Base-by-base conservation (phyloP, 2,888 invertebrate species). In the Pocota personata region DNA sequence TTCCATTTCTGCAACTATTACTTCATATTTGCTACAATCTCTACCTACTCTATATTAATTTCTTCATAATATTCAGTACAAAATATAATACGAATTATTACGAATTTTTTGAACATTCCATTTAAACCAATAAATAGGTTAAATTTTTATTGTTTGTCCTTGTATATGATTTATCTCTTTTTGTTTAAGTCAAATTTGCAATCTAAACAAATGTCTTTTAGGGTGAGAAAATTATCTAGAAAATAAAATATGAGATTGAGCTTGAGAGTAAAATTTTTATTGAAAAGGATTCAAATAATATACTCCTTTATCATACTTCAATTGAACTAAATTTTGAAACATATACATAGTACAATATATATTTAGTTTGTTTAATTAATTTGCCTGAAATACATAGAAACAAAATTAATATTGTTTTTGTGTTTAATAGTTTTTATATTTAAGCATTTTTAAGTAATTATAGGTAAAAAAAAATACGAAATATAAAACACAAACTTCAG, bases 211-310 rank as follows among this genome's bases (percentile, higher is more conserved):
- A 50, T n/a, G 3, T 14, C 32, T 37, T 66, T 37, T 48, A 48
- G 64, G 57, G 8, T 37, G n/a, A 40, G 14, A 55, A 64, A 58
- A 12, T 14, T 40, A 21, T 30, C 16, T 12, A 5, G 16, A 32
- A 16, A 32, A 43, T 55, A 75, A 86, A 86, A 86, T 86, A 86
- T 86, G 86, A 86, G 86, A 86, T 86, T 86, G 82, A 86, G 84
- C 58, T 78, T 71, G 76, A 86, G 82, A 82, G 76, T 76, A 66
- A 43, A 43, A 30, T 32, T n/a, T 46, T 40, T 71, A 1, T n/a
- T 14, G 6, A 21, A 35, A 58, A 72, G 16, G 43, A 32, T 35
- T 12, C 10, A 27, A 8, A 6, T 27, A 43, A n/a, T 55, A 8
- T 4, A n/a, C n/a, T 30, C 27, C 3, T n/a, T 71, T 43, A 14